Base-by-base conservation (phyloP, 2,797 vertebrate genomes). In the Pseudochromis fuscus region DNA sequence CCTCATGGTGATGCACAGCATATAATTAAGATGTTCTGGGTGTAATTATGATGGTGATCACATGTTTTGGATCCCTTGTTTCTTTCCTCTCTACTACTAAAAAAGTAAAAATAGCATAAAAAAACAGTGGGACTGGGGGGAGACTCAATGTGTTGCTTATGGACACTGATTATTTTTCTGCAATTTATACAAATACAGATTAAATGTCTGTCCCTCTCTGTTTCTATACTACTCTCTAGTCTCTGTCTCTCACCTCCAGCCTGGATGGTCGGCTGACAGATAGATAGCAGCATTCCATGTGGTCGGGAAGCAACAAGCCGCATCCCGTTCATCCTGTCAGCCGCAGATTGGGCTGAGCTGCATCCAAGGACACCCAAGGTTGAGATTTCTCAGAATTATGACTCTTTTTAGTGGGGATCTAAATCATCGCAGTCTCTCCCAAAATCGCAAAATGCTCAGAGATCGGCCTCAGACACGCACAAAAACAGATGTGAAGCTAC, bases 231-330 rank as follows among this genome's bases (percentile, higher is more conserved):
- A 25, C 37, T 63, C 35, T 51, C 30, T 58, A 23, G 42, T 70
- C 50, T 61, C 57, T 49, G 7, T 67, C 62, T 27, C 23, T 58
- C 55, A 35, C 30, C 67, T 30, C 35, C 40, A 51, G 37, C 25
- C 61, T 58, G 23, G 60, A 81, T 49, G 10, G 49, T 77, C 27
- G 46, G 53, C 66, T 83, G 79, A 88, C 33, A 67, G 81, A 87
- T 66, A 79, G 72, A 88, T 76, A 74, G 73, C 79, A 74, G 73
- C 79, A 81, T 89, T 89, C 88, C 84, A 72, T 75, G 77, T 66
- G 87, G 86, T 76, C 15, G 11, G 81, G 81, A 88, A 77, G 73
- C 79, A 83, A 87, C 81, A 83, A 84, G 72, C 87, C 68, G 56
- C 78, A 85, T 86, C 83, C 79, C 82, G 77, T 80, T 83, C 63